Conservation (phyloP, 37 sponge, comb jelly and placozoan species). For the Crambe crambe region DNA sequence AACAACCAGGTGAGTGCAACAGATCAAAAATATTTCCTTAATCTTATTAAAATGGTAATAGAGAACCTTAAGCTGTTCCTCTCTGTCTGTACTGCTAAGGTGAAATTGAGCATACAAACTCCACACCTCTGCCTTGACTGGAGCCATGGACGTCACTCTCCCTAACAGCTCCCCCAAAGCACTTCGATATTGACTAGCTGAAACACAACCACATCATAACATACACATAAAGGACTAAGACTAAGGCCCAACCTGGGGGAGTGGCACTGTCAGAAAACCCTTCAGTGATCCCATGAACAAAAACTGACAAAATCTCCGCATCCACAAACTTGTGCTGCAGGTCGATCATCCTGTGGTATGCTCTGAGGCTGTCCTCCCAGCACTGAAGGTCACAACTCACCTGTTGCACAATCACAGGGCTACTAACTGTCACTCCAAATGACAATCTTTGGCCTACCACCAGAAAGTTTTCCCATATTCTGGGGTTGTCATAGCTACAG, state of each 20-base stretch:
- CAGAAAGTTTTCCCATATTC: constrained; percentile 94
- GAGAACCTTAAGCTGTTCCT: constrained; percentile 68
- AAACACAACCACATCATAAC: not conserved
- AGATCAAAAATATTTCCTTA: not conserved
- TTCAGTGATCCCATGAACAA: constrained; percentile 40
- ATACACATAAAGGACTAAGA: not conserved
- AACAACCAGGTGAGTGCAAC: not conserved
- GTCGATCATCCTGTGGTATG: constrained; percentile 81
- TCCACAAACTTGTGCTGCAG: constrained; percentile 68
- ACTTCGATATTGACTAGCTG: constrained; percentile 36
- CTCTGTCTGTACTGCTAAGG: constrained; percentile 29
- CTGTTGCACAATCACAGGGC: constrained; percentile 22
- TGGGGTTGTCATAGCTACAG: constrained; percentile 86
- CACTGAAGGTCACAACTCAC: constrained; percentile 74
- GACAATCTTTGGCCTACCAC: constrained; percentile 62
- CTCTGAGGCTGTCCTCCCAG: constrained; percentile 58
- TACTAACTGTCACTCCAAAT: not conserved
- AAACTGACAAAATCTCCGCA: constrained; percentile 50
- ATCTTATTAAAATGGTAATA: too few relatives aligned
- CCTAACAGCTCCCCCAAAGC: constrained; percentile 57
- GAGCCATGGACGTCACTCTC: constrained; percentile 31
- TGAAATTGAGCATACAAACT: constrained; percentile 48
- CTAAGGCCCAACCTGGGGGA: constrained; percentile 43
- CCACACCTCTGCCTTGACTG: constrained; percentile 55
- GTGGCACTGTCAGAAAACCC: not conserved